These are phyloP conservation scores for Notechis scutatus DNA, from an alignment of 2,113 vertebrate genomes.

Conservation along the genomic window DNA sequence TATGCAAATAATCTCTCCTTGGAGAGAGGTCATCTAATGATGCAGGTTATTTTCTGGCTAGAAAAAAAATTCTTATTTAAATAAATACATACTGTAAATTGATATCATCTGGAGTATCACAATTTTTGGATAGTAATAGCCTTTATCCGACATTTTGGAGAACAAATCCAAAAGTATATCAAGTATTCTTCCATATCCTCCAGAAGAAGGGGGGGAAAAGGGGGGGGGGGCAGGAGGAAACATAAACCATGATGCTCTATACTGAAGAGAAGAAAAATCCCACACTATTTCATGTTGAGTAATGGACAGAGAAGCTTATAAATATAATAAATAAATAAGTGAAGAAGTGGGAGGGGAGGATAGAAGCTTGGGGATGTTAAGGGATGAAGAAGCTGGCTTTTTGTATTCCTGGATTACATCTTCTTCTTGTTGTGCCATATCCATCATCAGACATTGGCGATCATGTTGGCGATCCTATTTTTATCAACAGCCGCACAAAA, in stretches of 20 bases:
- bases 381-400: neutral
- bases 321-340: neutral
- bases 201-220: neutral
- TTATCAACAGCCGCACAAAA: no score
- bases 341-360: neutral
- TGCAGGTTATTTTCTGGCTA: neutral
- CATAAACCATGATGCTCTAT: neutral
- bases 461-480: no score
- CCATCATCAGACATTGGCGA: no score
- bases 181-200: neutral
- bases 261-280: neutral
- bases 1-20: neutral
- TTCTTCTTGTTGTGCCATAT: no score
- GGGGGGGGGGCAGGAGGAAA: neutral
- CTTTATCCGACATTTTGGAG: neutral
- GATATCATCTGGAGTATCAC: neutral
- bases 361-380: neutral
- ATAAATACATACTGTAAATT: neutral
- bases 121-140: neutral
- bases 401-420: neutral
- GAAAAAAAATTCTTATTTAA: neutral
- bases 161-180: neutral
- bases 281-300: neutral
- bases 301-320: neutral
- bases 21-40: neutral